Evolutionary conservation across 2,797 vertebrate genomes (phyloP), one percentile per base, ranked within the genome.

Genomic region (Enteromius fasciolatus): DNA sequence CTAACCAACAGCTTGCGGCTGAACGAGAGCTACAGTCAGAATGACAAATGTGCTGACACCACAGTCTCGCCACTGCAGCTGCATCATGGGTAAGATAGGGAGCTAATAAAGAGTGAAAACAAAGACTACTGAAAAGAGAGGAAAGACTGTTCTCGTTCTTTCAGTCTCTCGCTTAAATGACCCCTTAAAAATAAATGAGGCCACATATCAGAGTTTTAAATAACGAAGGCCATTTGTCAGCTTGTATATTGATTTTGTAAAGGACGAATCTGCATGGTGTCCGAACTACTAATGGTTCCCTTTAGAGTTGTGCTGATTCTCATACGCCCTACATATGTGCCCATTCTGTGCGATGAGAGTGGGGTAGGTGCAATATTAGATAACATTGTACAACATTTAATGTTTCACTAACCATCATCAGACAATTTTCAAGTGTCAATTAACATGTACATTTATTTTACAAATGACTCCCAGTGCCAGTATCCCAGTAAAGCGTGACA

Each of bases 101-200:
- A 72, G 82, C 68, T 41, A 72, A 57, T 52, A 79, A 54, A 73
- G 52, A 63, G 54, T 36, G 41, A 63, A 63, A 61, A 39, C 31
- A 18, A 59, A 68, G 48, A 36, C 75, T 72, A 39, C 39, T 68
- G 9, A 68, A 66, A 78, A 75, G 52, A 46, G 17, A 57, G n/a
- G 31, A 50, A 61, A 57, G 39, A 18, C 48, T n/a, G 18, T 59
- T 80, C 83, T 28, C 59, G 59, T 52, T 78, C 68, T 70, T 14
- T 48, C 75, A 54, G 48, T 84, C 50, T 86, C 72, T 61, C 69
- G 5, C 31, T 66, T 18, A 72, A 7, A 4, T 73, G 39, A 83
- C 44, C 57, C 28, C 14, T 82, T 79, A 78, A 76, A 84, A 80
- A 83, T 81, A 83, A 54, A 67, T 75, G 69, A 85, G 44, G 80